A percentile compares a stretch with the other conserved stretches of the same genome.
Evolutionary conservation across 2,113 vertebrate species (phyloP).

Genomic region (Furnarius figulus): DNA sequence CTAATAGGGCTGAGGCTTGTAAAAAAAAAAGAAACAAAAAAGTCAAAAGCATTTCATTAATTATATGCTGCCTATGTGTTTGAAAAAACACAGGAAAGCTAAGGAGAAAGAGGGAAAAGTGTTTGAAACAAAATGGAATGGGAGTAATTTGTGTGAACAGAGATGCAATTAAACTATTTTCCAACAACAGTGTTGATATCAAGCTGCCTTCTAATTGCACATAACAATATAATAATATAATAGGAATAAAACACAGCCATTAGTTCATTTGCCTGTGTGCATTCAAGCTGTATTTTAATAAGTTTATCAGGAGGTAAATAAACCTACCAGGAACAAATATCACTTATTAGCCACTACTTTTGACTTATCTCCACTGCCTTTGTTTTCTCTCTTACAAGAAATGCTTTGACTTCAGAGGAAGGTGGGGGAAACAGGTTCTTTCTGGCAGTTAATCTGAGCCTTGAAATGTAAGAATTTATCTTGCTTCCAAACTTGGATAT

Average conservation of each 20-base stretch:
- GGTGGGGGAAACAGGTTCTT: background rate
- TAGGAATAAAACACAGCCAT: background rate
- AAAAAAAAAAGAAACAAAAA: slow-evolving; percentile 22
- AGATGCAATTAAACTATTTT: background rate
- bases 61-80: background rate
- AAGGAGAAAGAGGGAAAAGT: background rate
- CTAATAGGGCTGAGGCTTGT: slow-evolving; percentile 70
- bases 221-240: background rate
- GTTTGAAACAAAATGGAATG: background rate
- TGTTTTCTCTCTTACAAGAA: background rate
- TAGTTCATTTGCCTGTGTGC: background rate
- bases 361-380: background rate
- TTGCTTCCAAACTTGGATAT: slow-evolving; percentile 52
- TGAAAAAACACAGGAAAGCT: background rate
- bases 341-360: background rate
- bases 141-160: background rate
- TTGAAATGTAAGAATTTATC: background rate
- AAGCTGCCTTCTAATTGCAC: background rate
- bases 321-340: background rate
- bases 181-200: background rate
- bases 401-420: background rate
- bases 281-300: background rate
- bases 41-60: slow-evolving; percentile 37
- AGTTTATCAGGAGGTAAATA: background rate
- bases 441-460: background rate